Base-by-base conservation (phyloP, 2,888 invertebrate species). In the Melitaea athalia region DNA sequence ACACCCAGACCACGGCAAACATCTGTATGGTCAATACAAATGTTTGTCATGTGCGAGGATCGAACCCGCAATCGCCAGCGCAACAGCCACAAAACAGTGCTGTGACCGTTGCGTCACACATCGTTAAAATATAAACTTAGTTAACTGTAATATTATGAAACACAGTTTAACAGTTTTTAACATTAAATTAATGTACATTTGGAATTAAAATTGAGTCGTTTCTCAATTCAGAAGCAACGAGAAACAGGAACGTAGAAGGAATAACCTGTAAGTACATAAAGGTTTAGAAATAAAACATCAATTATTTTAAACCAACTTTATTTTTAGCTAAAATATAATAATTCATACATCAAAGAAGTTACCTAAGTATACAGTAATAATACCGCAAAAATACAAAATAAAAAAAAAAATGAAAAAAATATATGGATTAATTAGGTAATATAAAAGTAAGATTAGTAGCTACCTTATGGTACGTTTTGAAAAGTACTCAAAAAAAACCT, bases 301-400 rank as follows among this genome's bases (percentile, higher is more conserved):
- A 43, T 79, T 55, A 62, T 88, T 88, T 92, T 91, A 92, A 92
- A 92, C 91, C 92, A 92, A 92, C 92, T 92, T 92, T 92, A 92
- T 92, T 92, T 91, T 91, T 92, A 92, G 92, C 92, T 92, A 92
- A 92, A 92, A 92, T 92, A 92, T 92, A 92, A 91, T 92, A 91
- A 92, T 92, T 85, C 91, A 92, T 92, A 92, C 92, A 92, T 92
- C 90, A 91, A 92, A 90, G 91, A 89, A 91, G 91, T 85, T 86
- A 76, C 85, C 86, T 90, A 91, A 87, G 82, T 86, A 86, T 87
- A 90, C 83, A 84, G 83, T 89, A 85, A 85, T 87, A 87, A 88
- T 89, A 91, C 88, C 85, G 82, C 82, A 79, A 83, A 81, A 87
- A 87, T 86, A 85, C 76, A 81, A 86, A 86, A 72, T 73, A 72